Evolutionary conservation across 1,140 invertebrate genomes (phyloP).

Genomic region (Aphelenchoides avenae): DNA sequence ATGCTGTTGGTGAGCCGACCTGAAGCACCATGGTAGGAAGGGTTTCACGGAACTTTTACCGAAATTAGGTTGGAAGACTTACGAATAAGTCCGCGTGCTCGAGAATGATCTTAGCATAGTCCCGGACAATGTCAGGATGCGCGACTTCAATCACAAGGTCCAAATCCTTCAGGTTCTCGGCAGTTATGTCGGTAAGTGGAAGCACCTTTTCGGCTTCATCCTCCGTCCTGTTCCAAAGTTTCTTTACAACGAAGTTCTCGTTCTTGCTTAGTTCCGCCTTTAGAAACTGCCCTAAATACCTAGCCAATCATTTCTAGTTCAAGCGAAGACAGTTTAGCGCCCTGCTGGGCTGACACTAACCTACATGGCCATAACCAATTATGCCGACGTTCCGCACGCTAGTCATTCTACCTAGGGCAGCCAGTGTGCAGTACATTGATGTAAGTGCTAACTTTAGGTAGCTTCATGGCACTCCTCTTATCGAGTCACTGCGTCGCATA

Average conservation of each 20-base stretch:
- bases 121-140: slow-evolving; percentile 64
- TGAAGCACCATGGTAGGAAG: slow-evolving; percentile 31
- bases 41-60: slow-evolving; percentile 8
- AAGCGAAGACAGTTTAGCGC: too few species aligned
- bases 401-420: not conserved
- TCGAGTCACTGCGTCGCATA: too few species aligned
- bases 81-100: slow-evolving; percentile 63
- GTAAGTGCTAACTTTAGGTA: slow-evolving; percentile 5
- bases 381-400: slow-evolving; percentile 61
- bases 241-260: slow-evolving; percentile 61
- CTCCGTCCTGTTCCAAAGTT: slow-evolving; percentile 65
- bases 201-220: slow-evolving; percentile 50
- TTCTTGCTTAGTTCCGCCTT: slow-evolving; percentile 58
- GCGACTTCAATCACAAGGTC: slow-evolving; percentile 67
- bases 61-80: slow-evolving; percentile 27
- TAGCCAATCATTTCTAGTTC: not conserved
- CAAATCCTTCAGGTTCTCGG: slow-evolving; percentile 60
- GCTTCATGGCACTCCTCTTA: too few species aligned
- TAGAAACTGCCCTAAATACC: slow-evolving; percentile 62
- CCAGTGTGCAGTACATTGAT: slow-evolving; percentile 22
- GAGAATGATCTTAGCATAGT: slow-evolving; percentile 63
- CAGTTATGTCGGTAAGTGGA: slow-evolving; percentile 53
- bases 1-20: slow-evolving; percentile 66
- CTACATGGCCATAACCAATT: slow-evolving; percentile 64
- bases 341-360: too few species aligned